Conservation (phyloP, 2,888 invertebrate species). For the Dicyrtomina minuta region DNA sequence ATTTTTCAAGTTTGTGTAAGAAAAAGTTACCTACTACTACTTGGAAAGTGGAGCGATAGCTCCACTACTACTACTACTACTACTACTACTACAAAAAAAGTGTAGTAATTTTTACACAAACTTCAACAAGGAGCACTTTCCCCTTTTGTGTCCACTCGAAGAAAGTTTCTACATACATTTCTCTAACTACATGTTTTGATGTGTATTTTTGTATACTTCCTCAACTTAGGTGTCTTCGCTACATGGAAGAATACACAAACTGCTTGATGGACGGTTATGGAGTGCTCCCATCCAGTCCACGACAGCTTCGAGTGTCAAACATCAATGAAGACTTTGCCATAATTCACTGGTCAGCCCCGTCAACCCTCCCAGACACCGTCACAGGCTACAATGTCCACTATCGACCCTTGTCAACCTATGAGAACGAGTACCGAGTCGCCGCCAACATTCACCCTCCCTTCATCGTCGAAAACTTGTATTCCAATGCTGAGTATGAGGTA, state of each 20-base stretch:
- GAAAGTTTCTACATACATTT: too few species aligned
- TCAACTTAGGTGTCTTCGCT: constrained; percentile 68
- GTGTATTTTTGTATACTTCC: not conserved
- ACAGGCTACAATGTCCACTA: constrained; percentile 66
- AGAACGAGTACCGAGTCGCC: constrained; percentile 57
- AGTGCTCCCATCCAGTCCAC: constrained; percentile 74
- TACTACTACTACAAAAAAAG: too few species aligned
- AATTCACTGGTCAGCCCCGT: constrained; percentile 75
- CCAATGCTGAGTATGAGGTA: constrained; percentile 76
- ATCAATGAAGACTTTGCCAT: constrained; percentile 75
- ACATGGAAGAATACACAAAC: constrained; percentile 77
- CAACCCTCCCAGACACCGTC: constrained; percentile 70
- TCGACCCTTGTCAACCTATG: constrained; percentile 59
- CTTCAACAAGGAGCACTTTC: too few species aligned
- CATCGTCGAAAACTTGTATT: constrained; percentile 71
- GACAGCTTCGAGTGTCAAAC: constrained; percentile 67
- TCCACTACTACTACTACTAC: too few species aligned
- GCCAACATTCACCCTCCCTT: constrained; percentile 66
- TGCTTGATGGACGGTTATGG: constrained; percentile 82
- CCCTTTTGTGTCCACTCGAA: too few species aligned
- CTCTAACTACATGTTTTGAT: too few species aligned
- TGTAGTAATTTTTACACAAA: too few species aligned
- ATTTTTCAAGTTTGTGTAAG: too few species aligned
- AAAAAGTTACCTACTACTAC: too few species aligned
- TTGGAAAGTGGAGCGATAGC: too few species aligned